These are phyloP conservation scores for Chorisops tibialis DNA, from an alignment of 2,888 invertebrate genomes.

Conservation along the genomic window DNA sequence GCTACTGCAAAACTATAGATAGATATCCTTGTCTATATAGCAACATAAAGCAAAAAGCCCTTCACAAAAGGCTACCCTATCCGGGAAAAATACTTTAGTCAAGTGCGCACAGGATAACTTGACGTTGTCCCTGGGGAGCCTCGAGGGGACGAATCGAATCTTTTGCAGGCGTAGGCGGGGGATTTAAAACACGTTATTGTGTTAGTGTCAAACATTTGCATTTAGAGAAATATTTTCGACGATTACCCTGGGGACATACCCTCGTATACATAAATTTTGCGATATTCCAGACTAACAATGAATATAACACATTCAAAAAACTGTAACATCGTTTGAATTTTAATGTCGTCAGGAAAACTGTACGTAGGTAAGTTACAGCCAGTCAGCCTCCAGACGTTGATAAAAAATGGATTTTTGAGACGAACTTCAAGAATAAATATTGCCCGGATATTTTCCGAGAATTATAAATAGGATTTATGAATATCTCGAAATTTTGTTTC, in stretches of 20 bases:
- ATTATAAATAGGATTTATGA: no score
- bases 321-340: slow-evolving; percentile 10
- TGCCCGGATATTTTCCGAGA: no score
- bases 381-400: no score
- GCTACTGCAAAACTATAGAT: neutral
- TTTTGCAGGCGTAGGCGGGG: neutral
- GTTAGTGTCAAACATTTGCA: slow-evolving; percentile 21
- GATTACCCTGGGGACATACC: slow-evolving; percentile 24
- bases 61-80: neutral
- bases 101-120: slow-evolving; percentile 20
- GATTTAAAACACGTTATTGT: slow-evolving; percentile 4
- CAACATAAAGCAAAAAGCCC: neutral
- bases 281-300: neutral
- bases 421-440: no score
- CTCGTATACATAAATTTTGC: neutral
- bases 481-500: no score
- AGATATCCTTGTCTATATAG: slow-evolving; percentile 1
- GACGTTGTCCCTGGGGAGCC: neutral
- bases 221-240: slow-evolving; percentile 9
- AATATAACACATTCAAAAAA: slow-evolving; percentile 1
- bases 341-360: neutral
- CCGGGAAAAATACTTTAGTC: slow-evolving; percentile 11
- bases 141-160: no score
- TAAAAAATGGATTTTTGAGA: no score
- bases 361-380: no score